phyloP scores from a whole-genome alignment of 2,888 invertebrate genomes.

The Cantharis nigra region DNA sequence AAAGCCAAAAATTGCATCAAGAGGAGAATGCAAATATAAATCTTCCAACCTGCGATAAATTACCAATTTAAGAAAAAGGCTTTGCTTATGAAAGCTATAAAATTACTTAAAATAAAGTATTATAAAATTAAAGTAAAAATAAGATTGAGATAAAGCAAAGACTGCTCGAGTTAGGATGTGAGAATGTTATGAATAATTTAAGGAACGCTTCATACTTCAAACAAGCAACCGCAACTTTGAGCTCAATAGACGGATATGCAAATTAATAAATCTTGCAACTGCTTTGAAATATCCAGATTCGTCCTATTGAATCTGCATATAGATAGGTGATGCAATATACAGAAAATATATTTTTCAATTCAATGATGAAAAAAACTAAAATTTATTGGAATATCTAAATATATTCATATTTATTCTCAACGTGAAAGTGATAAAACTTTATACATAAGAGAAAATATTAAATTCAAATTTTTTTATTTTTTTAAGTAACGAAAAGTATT shows the following conservation, averaged over 20 bases:
- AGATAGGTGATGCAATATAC: slow-evolving; percentile 38
- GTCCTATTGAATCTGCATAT: slow-evolving; percentile 52
- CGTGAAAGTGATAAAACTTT: neutral
- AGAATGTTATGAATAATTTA: slow-evolving; percentile 55
- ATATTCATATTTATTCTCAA: neutral
- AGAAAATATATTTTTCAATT: neutral
- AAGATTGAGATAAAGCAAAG: slow-evolving; percentile 6
- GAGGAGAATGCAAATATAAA: neutral
- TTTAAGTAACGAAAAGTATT: neutral
- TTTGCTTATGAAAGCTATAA: neutral
- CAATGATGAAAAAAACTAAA: neutral
- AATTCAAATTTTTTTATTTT: neutral
- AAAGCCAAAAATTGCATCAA: neutral
- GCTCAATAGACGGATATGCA: slow-evolving; percentile 50
- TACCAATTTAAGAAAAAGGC: neutral
- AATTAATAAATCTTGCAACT: slow-evolving; percentile 55
- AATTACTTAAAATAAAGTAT: neutral
- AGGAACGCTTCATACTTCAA: slow-evolving; percentile 50
- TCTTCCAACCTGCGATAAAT: neutral
- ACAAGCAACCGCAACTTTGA: slow-evolving; percentile 40
- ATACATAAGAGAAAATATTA: neutral
- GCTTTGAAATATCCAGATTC: slow-evolving; percentile 50
- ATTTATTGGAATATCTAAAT: neutral
- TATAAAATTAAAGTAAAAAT: neutral
- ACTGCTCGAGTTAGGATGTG: slow-evolving; percentile 32